Conservation (phyloP, 2,797 vertebrate species). For the Stomatorhinus walkeri region DNA sequence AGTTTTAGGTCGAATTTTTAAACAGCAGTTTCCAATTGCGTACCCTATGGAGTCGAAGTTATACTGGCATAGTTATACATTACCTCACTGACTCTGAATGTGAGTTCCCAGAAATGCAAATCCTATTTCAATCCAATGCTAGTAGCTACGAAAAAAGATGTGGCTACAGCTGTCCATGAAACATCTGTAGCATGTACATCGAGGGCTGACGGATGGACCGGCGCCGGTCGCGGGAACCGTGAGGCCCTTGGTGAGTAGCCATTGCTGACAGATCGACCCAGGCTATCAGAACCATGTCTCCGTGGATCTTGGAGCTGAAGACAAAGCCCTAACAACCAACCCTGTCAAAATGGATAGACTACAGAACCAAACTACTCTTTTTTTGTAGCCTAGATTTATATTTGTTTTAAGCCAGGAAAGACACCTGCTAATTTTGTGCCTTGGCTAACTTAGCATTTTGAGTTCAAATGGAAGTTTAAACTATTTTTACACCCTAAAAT, state of each 20-base stretch:
- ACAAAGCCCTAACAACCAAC: neutral
- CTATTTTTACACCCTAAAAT: conserved; percentile 13
- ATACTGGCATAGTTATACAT: neutral
- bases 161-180: neutral
- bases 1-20: neutral
- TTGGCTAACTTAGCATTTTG: neutral
- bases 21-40: conserved; percentile 6
- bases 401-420: neutral
- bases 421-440: neutral
- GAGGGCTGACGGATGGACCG: neutral
- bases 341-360: neutral
- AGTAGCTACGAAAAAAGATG: neutral
- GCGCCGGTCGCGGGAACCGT: too few species aligned
- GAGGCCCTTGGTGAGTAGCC: neutral
- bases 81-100: neutral
- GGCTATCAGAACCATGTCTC: neutral
- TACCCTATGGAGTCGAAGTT: neutral
- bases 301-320: neutral
- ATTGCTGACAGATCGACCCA: neutral
- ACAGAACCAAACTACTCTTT: neutral
- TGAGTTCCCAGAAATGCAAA: neutral
- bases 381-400: neutral
- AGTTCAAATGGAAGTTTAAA: conserved; percentile 11
- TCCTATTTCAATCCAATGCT: conserved; percentile 6
- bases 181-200: neutral